A percentile compares a stretch with the other conserved stretches of the same genome.
These are phyloP conservation scores for Calameuta pallipes DNA, from an alignment of 2,888 invertebrate genomes.

Conservation along the genomic window DNA sequence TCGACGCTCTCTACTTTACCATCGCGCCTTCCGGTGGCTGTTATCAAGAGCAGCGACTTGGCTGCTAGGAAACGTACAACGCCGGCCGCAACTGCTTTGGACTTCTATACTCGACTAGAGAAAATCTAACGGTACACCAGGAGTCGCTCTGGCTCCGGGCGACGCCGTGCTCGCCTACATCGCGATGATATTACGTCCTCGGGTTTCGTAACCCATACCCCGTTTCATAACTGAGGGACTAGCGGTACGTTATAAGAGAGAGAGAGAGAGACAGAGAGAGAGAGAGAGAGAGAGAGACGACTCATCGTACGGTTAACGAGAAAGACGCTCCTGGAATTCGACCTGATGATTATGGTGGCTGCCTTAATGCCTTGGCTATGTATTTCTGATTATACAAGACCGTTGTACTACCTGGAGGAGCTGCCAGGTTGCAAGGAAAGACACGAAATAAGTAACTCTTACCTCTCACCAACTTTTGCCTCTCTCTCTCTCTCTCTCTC, in stretches of 20 bases:
- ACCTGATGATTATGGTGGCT: neutral
- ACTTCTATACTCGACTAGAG: conserved; percentile 29
- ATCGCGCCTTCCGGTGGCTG: neutral
- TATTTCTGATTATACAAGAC: neutral
- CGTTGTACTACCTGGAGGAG: neutral
- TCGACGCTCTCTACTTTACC: neutral
- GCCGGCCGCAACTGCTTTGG: neutral
- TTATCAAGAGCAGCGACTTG: conserved; percentile 19
- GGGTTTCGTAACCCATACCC: conserved; percentile 54
- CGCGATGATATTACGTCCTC: conserved; percentile 52
- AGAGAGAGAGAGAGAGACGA: neutral
- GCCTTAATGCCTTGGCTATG: neutral
- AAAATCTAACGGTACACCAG: conserved; percentile 59
- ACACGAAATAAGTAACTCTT: neutral
- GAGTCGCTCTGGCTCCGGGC: conserved; percentile 24
- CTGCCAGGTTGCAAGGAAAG: neutral
- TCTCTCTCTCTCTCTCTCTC: too few relatives aligned
- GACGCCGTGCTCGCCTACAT: conserved; percentile 40
- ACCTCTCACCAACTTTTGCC: neutral
- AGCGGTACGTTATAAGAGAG: conserved; percentile 34
- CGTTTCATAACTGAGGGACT: conserved; percentile 57
- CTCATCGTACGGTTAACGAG: neutral
- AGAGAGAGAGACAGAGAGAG: too few relatives aligned
- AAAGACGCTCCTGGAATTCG: neutral
- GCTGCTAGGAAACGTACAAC: conserved; percentile 36